Evolutionary conservation across 1,140 invertebrate genomes (phyloP), one percentile per base, ranked within the genome.

Genomic region (Onthophagus taurus): DNA sequence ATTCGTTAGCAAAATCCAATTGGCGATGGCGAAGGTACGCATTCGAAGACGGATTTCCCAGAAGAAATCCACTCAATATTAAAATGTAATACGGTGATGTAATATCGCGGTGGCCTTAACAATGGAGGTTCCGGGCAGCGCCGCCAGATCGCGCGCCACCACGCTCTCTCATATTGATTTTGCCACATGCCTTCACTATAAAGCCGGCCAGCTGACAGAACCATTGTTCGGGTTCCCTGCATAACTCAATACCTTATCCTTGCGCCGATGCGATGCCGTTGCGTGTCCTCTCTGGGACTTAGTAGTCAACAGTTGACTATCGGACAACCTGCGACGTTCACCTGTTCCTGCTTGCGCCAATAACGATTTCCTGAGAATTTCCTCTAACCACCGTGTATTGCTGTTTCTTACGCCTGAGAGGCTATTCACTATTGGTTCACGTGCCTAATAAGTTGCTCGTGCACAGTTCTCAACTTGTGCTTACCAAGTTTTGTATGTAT

Each of bases 61-160:
- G n/a, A n/a, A n/a, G n/a, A n/a, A n/a, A n/a, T n/a, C 23, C n/a
- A 29, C 29, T 47, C 43, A 34, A 48, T 52, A 52, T 52, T 52
- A 49, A 52, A 46, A 49, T 44, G 44, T 49, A 52, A 52, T 52
- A 48, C 43, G 43, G 50, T 52, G 50, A 52, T 52, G 50, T 46
- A 52, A 49, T 52, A 49, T 52, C 47, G 47, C 35, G 31, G 44
- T 49, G 44, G 47, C 42, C 37, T 53, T 49, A 51, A 54, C 52
- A 54, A 54, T 52, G 48, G 47, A 35, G 39, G 51, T 55, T 55
- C 51, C 53, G 53, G 53, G 41, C 53, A 55, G 51, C 39, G 45
- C 51, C 54, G 49, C 49, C 43, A 55, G 54, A 51, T 50, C 51
- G 54, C 54, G n/a, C n/a, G n/a, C n/a, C n/a, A n/a, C 51, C 54